phyloP scores from a whole-genome alignment of 2,113 vertebrate genomes.

The Pelecanus crispus region DNA sequence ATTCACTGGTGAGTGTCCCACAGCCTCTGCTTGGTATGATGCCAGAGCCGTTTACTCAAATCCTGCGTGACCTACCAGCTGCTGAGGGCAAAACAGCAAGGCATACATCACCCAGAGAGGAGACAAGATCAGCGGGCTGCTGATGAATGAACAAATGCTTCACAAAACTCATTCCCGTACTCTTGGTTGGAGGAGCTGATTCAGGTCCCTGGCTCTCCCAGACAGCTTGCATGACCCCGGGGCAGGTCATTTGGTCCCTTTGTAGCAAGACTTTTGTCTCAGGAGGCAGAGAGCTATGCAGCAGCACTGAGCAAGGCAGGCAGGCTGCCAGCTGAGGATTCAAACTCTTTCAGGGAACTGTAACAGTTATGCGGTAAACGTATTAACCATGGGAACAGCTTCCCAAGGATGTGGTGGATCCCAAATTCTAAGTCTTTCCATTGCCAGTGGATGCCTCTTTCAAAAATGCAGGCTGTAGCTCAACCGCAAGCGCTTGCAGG shows the following conservation, averaged over 20 bases:
- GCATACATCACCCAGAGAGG: background rate
- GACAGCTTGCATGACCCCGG: background rate
- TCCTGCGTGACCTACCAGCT: background rate
- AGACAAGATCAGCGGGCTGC: background rate
- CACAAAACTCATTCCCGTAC: background rate
- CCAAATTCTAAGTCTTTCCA: constrained; percentile 26
- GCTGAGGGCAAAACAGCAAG: background rate
- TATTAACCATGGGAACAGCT: constrained; percentile 53
- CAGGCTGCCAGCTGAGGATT: background rate
- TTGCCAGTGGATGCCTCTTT: background rate
- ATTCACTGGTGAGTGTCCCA: background rate
- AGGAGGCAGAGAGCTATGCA: background rate
- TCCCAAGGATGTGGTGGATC: constrained; percentile 58
- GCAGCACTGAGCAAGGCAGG: background rate
- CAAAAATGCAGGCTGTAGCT: background rate
- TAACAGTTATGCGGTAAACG: background rate
- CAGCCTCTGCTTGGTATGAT: background rate
- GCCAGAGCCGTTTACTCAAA: constrained; percentile 10
- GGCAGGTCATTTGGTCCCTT: background rate
- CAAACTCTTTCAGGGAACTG: constrained; percentile 25
- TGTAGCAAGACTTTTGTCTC: background rate
- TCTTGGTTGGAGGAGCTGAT: background rate
- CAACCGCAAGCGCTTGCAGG: background rate
- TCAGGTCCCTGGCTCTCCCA: background rate
- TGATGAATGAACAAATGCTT: background rate